Conservation (phyloP, 2,888 invertebrate genomes). For the Polydesmus complanatus region DNA sequence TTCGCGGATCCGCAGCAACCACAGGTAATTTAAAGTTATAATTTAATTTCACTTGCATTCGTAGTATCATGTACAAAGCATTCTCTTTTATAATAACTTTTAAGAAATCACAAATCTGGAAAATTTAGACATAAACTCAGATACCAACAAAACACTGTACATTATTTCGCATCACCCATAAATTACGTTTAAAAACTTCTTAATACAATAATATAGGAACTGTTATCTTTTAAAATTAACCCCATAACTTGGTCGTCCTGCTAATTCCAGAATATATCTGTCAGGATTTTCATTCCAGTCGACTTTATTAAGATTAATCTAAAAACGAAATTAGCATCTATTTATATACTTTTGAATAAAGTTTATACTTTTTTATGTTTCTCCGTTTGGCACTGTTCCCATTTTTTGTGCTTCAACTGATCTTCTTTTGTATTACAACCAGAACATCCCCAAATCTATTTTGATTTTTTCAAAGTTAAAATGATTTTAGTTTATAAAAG, state of each 20-base stretch:
- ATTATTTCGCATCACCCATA: not conserved
- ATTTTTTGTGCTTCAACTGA: conserved; percentile 77
- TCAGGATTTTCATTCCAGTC: conserved; percentile 96
- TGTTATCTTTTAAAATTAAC: conserved; percentile 12
- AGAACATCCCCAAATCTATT: conserved; percentile 39
- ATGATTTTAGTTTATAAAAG: conserved; percentile 3
- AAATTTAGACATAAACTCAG: too few species aligned
- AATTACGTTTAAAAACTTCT: not conserved
- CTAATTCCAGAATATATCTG: conserved; percentile 73
- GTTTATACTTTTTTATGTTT: conserved; percentile 49
- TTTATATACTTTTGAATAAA: not conserved
- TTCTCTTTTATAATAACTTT: not conserved
- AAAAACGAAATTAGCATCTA: conserved; percentile 5
- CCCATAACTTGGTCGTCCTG: conserved; percentile 53
- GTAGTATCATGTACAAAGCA: not conserved
- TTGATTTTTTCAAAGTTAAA: conserved; percentile 15
- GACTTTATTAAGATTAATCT: conserved; percentile 64
- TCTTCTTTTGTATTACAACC: conserved; percentile 40
- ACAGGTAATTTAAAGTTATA: not conserved
- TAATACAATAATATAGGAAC: not conserved
- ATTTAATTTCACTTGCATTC: not conserved
- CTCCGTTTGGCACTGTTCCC: conserved; percentile 81
- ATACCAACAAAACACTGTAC: not conserved
- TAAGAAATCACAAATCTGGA: not conserved
- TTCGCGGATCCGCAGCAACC: not conserved